Base-by-base conservation (phyloP, 35 echinoderm and acorn worm species). In the Heliocidaris erythrogramma region DNA sequence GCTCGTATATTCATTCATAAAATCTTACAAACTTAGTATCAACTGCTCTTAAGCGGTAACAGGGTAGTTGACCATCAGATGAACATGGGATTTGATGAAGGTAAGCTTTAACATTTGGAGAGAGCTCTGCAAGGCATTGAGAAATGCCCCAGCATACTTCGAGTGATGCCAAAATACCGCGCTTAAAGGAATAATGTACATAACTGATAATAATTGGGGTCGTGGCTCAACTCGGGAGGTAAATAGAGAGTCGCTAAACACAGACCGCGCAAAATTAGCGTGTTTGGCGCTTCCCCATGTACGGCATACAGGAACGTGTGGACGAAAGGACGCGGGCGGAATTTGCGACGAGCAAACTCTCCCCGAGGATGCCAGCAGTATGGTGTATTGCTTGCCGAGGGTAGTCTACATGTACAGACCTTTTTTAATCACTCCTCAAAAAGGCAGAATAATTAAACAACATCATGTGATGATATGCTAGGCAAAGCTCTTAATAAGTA, bases 301-400 rank as follows among this genome's bases (percentile, higher is more conserved):
- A 47, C 47, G 29, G 87, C 87, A 89, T 27, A 89, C 87, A 89
- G 31, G 30, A 48, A 89, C 87, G 87, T 89, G 87, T 89, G 87
- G 87, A 32, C 47, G 87, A 32, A 42, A 48, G 87, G 47, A 89
- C 47, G 87, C 87, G 87, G 47, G 87, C 31, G 11, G 87, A 89
- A 89, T 89, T 89, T 89, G 30, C 87, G 87, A 47, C 47, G 87
- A 48, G 87, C 87, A 89, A 89, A 89, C 87, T 89, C 31, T 48
- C 65, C 35, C 35, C 18, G 21, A 78, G 65, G 65, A 78, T 78
- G 65, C 65, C 65, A n/a, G 27, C 18, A 27, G 65, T 78, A 78
- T 27, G 27, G 65, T 0, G 65, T 78, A 78, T 78, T 78, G 65
- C 65, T 78, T 78, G 65, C 65, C 2, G 4, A 78, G 65, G 7